A percentile compares a stretch with the other conserved stretches of the same genome.
Conservation (phyloP, 2,888 invertebrate species). For the Melitaea athalia region DNA sequence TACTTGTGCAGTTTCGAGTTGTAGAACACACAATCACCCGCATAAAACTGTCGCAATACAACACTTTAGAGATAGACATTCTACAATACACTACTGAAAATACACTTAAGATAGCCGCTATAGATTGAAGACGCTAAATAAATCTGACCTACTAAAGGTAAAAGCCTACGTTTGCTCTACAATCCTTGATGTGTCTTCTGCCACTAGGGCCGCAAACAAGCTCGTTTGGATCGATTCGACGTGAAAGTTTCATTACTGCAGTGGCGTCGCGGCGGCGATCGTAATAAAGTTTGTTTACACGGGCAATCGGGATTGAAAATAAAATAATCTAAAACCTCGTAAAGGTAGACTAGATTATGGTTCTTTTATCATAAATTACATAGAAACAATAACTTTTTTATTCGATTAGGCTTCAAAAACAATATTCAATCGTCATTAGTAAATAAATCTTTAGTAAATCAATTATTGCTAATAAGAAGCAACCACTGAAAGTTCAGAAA, state of each 20-base stretch:
- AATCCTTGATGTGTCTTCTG: conserved; percentile 12
- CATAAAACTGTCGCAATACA: too few species aligned
- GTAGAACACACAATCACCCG: too few species aligned
- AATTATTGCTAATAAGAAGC: too few species aligned
- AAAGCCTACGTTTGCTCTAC: conserved; percentile 13
- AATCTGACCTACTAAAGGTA: conserved; percentile 6
- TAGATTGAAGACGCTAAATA: background rate
- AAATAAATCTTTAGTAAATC: too few species aligned
- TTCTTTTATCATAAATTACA: background rate
- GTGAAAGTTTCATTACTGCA: conserved; percentile 42
- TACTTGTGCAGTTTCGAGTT: too few species aligned
- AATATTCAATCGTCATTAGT: too few species aligned
- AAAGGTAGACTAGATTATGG: background rate
- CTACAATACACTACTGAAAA: background rate
- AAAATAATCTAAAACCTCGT: conserved; percentile 9
- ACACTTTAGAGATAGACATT: background rate
- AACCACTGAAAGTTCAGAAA: too few species aligned
- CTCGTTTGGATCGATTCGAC: conserved; percentile 37
- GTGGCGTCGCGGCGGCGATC: conserved; percentile 38
- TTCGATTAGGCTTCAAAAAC: too few species aligned
- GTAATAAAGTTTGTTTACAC: conserved; percentile 34
- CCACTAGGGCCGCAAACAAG: conserved; percentile 27
- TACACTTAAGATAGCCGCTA: background rate
- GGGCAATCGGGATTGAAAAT: conserved; percentile 21
- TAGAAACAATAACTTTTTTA: too few species aligned